Evolutionary conservation across 2,113 vertebrate species (phyloP).

Genomic region (Lophius piscatorius): DNA sequence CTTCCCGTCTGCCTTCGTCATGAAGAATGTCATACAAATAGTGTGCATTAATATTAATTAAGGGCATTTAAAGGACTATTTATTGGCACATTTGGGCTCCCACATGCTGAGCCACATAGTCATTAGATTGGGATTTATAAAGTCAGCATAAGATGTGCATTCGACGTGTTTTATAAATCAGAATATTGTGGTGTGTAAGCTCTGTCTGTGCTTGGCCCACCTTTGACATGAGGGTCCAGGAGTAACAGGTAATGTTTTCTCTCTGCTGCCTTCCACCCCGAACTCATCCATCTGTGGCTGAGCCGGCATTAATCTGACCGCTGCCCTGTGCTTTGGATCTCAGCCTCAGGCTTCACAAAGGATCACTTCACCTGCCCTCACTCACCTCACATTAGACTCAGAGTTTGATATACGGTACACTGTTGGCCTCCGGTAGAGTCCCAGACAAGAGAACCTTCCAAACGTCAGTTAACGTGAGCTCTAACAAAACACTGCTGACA

Average conservation of each 20-base stretch:
- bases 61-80: no score
- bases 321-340: conserved; percentile 55
- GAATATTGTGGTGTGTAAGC: no score
- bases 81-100: no score
- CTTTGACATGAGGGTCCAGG: no score
- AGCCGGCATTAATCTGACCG: conserved; percentile 57
- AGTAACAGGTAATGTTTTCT: conserved; percentile 4
- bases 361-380: conserved; percentile 48
- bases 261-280: conserved; percentile 7
- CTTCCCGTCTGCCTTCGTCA: no score
- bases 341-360: conserved; percentile 48
- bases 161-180: no score
- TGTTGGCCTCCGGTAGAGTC: conserved; percentile 33
- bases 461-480: conserved; percentile 44
- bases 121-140: no score
- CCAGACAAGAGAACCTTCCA: conserved; percentile 52
- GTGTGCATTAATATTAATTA: no score
- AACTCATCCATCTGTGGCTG: conserved; percentile 21
- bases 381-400: conserved; percentile 61
- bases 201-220: no score
- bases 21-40: no score
- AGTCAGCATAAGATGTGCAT: no score
- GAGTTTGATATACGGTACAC: conserved; percentile 35
- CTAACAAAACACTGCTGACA: conserved; percentile 14
- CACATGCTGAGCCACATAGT: no score